phyloP scores from a whole-genome alignment of 2,888 invertebrate genomes.

The Cephus sareptanus region DNA sequence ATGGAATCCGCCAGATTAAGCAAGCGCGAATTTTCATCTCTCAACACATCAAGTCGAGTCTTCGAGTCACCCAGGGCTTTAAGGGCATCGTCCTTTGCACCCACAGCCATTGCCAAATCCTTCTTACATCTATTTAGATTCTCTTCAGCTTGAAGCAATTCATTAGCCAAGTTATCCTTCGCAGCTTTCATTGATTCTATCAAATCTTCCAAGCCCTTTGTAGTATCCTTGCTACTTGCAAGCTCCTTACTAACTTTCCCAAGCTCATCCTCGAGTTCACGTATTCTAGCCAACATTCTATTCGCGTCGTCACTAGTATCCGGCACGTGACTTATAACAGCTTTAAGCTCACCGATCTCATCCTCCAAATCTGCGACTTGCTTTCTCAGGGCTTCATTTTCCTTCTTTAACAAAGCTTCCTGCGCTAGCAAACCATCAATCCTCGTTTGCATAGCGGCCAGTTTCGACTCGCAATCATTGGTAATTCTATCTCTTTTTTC shows the following conservation, averaged over 20 bases:
- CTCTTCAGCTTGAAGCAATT: not conserved
- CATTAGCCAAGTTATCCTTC: slow-evolving; percentile 8
- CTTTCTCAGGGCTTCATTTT: slow-evolving; percentile 22
- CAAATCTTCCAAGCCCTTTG: slow-evolving; percentile 8
- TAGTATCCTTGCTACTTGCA: slow-evolving; percentile 6
- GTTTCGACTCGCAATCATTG: slow-evolving; percentile 23
- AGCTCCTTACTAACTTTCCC: slow-evolving; percentile 17
- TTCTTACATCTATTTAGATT: not conserved
- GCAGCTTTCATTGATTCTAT: slow-evolving; percentile 9
- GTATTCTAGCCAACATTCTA: slow-evolving; percentile 22
- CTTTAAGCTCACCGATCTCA: slow-evolving; percentile 27
- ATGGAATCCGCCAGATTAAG: slow-evolving; percentile 1
- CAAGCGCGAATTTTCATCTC: not conserved
- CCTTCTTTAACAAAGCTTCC: slow-evolving; percentile 24
- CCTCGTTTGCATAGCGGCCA: slow-evolving; percentile 32
- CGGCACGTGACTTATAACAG: slow-evolving; percentile 23
- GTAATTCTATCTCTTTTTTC: slow-evolving; percentile 35
- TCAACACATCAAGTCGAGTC: not conserved
- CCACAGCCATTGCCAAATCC: slow-evolving; percentile 12
- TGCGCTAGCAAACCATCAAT: slow-evolving; percentile 34
- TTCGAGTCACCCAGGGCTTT: slow-evolving; percentile 6
- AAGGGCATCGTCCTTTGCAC: slow-evolving; percentile 8
- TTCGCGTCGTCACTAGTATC: slow-evolving; percentile 21
- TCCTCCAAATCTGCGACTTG: slow-evolving; percentile 28
- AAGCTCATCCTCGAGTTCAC: slow-evolving; percentile 25